phyloP scores from a whole-genome alignment of 2,797 vertebrate genomes.

The Fistularia commersonii region DNA sequence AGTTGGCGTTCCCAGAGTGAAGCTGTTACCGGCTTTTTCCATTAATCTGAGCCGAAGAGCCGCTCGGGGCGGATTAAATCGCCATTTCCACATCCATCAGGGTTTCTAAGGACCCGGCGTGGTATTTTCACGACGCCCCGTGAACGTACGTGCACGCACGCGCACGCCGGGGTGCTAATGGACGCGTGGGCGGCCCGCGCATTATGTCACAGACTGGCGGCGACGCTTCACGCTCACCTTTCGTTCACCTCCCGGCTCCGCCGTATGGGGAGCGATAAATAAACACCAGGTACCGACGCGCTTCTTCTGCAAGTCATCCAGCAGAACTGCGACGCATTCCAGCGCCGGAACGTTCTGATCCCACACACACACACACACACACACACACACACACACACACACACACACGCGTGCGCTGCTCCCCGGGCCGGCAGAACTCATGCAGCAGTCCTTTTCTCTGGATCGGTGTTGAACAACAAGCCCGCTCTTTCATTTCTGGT shows the following conservation, averaged over 20 bases:
- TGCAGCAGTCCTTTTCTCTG: no score
- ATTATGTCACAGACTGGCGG: constrained; percentile 2
- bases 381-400: no score
- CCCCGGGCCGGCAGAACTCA: no score
- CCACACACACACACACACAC: no score
- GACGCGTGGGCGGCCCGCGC: constrained; percentile 18
- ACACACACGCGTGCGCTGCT: no score
- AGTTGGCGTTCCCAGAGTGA: constrained; percentile 29
- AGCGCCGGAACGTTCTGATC: no score
- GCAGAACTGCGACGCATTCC: no score
- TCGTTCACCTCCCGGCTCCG: constrained; percentile 16
- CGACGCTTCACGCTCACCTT: constrained; percentile 16
- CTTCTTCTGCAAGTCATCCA: no score
- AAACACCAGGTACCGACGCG: no score
- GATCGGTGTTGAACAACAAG: no score
- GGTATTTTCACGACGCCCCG: no score
- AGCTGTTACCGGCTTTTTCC: constrained; percentile 34
- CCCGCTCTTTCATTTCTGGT: no score
- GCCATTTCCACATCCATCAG: constrained; percentile 31
- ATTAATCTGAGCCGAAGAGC: constrained; percentile 34
- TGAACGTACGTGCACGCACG: constrained; percentile 16
- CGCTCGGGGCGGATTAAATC: constrained; percentile 42
- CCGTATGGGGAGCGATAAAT: not conserved
- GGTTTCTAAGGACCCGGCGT: constrained; percentile 31
- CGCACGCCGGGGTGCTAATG: constrained; percentile 30